Evolutionary conservation across 2,888 invertebrate genomes (phyloP).

Genomic region (Ametastegia equiseti): DNA sequence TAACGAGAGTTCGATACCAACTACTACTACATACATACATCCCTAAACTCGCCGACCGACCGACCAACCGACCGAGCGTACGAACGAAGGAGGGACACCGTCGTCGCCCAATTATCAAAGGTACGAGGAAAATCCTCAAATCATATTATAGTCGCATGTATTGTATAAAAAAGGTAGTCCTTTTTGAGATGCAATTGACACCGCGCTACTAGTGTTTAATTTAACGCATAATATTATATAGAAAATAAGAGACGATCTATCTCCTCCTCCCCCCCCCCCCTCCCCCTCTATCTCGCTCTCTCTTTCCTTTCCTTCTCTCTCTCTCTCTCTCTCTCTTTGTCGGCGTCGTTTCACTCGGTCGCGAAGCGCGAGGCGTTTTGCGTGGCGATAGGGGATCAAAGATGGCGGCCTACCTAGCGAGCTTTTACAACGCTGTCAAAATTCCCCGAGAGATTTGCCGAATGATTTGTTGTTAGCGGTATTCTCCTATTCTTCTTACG

Average conservation of each 20-base stretch:
- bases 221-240: not conserved
- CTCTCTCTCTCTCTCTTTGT: constrained; percentile 35
- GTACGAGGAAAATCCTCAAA: not conserved
- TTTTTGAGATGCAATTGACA: too few species aligned
- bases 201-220: too few species aligned
- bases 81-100: too few species aligned
- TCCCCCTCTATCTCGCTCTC: constrained; percentile 16
- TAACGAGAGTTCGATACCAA: constrained; percentile 17
- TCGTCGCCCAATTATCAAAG: constrained; percentile 16
- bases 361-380: constrained; percentile 44
- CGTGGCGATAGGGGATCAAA: constrained; percentile 47
- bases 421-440: not conserved
- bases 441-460: not conserved
- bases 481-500: too few species aligned
- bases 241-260: not conserved
- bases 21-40: not conserved
- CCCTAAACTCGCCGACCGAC: not conserved
- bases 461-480: too few species aligned
- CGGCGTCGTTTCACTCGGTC: constrained; percentile 22
- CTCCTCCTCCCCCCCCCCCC: not conserved
- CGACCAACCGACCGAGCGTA: too few species aligned
- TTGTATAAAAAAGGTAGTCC: too few species aligned
- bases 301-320: constrained; percentile 8
- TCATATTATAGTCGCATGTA: not conserved
- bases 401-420: constrained; percentile 24